Evolutionary conservation across 2,888 invertebrate species (phyloP).

Genomic region (Hypomecis atomaria): DNA sequence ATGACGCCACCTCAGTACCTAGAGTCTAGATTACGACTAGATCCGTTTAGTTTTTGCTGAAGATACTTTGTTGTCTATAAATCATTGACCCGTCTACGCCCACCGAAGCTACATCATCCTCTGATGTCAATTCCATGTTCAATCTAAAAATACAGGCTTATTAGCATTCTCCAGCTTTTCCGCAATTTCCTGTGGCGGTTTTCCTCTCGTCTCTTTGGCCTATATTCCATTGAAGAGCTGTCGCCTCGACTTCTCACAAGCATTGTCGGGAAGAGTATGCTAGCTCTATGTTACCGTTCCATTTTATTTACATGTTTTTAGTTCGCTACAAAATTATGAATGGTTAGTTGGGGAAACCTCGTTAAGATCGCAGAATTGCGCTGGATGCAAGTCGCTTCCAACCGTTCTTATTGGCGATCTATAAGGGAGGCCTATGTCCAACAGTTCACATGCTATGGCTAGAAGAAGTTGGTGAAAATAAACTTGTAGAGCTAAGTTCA

Average conservation of each 20-base stretch:
- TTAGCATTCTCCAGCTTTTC: conserved; percentile 48
- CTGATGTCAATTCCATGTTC: conserved; percentile 19
- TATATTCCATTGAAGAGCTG: conserved; percentile 69
- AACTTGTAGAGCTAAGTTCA: too few species aligned
- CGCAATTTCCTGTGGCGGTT: conserved; percentile 64
- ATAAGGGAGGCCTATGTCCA: too few species aligned
- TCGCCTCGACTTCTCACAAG: conserved; percentile 46
- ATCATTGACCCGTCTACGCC: conserved; percentile 24
- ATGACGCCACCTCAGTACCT: conserved; percentile 57
- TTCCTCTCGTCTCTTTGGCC: conserved; percentile 62
- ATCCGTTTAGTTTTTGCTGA: conserved; percentile 48
- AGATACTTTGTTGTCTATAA: conserved; percentile 26
- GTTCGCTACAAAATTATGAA: too few species aligned
- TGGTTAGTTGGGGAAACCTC: too few species aligned
- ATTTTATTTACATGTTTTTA: background rate
- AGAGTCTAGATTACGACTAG: conserved; percentile 47
- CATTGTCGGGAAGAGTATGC: conserved; percentile 40
- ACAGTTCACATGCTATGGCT: too few species aligned
- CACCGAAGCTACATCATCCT: conserved; percentile 17
- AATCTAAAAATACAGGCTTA: conserved; percentile 34
- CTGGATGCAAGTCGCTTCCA: too few species aligned
- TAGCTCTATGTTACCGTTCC: too few species aligned
- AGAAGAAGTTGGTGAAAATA: too few species aligned
- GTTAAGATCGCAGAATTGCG: too few species aligned
- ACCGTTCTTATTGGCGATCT: too few species aligned